Conservation (phyloP, 2,113 vertebrate species). For the Tricholaema leucomelas region DNA sequence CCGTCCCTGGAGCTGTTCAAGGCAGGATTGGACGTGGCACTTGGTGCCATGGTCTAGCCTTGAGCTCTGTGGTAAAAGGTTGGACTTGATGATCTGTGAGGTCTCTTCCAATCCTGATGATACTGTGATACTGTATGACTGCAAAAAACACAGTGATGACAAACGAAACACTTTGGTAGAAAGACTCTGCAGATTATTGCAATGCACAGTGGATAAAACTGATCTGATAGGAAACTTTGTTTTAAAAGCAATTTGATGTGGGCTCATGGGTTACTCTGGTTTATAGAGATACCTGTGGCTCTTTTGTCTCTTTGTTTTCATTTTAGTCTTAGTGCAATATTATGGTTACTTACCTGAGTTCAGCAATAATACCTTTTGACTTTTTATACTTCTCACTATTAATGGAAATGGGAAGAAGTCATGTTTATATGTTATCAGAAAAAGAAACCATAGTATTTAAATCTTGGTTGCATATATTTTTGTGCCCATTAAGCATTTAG, state of each 20-base stretch:
- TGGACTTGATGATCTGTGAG: no score
- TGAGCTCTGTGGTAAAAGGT: no score
- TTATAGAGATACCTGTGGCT: neutral
- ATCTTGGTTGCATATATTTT: neutral
- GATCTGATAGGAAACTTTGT: conserved; percentile 25
- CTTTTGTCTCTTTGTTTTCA: neutral
- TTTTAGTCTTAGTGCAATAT: neutral
- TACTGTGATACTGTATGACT: no score
- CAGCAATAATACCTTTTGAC: neutral
- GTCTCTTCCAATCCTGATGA: no score
- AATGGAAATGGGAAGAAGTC: neutral
- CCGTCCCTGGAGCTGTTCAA: no score
- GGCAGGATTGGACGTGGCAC: no score
- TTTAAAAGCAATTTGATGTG: conserved; percentile 6
- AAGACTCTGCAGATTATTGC: conserved; percentile 15
- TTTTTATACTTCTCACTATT: neutral
- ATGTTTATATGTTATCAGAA: neutral
- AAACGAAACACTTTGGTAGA: neutral
- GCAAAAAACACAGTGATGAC: conserved; percentile 22
- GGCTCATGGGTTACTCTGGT: neutral
- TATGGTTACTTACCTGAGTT: neutral
- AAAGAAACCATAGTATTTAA: neutral
- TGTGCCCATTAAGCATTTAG: neutral
- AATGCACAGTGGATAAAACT: neutral
- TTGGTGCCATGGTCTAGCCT: no score